Conservation (phyloP, 2,888 invertebrate species). For the Drosophila pseudotakahashii region DNA sequence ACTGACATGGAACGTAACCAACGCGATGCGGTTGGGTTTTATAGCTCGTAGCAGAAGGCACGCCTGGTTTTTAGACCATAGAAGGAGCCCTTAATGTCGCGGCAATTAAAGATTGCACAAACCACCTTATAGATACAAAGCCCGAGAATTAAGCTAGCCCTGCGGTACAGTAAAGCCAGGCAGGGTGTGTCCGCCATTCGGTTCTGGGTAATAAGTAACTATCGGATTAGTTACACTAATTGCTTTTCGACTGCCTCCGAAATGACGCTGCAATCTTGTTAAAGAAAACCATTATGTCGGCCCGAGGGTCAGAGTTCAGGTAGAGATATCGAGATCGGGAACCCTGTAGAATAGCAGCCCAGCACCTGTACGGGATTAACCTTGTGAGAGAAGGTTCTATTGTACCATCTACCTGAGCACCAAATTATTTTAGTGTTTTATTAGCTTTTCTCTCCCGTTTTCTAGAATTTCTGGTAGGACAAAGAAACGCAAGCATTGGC, state of each 20-base stretch:
- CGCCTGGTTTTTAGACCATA: conserved; percentile 9
- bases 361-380: conserved; percentile 74
- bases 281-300: conserved; percentile 59
- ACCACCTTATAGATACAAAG: conserved; percentile 16
- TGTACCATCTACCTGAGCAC: conserved; percentile 53
- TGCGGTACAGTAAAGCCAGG: background rate
- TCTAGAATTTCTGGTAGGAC: conserved; percentile 8
- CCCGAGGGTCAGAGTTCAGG: conserved; percentile 36
- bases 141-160: background rate
- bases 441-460: conserved; percentile 49
- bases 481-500: conserved; percentile 35
- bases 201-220: conserved; percentile 25
- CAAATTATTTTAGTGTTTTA: conserved; percentile 69
- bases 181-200: conserved; percentile 22
- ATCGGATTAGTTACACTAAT: conserved; percentile 65
- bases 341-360: background rate
- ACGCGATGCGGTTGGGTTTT: conserved; percentile 47
- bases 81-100: conserved; percentile 21
- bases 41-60: conserved; percentile 21
- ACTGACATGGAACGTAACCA: conserved; percentile 67
- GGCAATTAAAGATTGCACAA: conserved; percentile 45
- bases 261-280: conserved; percentile 74
- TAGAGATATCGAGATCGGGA: conserved; percentile 37
- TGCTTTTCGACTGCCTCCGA: conserved; percentile 42
- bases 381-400: conserved; percentile 33